phyloP scores from a whole-genome alignment of 2,113 vertebrate species.

The Zeus faber region DNA sequence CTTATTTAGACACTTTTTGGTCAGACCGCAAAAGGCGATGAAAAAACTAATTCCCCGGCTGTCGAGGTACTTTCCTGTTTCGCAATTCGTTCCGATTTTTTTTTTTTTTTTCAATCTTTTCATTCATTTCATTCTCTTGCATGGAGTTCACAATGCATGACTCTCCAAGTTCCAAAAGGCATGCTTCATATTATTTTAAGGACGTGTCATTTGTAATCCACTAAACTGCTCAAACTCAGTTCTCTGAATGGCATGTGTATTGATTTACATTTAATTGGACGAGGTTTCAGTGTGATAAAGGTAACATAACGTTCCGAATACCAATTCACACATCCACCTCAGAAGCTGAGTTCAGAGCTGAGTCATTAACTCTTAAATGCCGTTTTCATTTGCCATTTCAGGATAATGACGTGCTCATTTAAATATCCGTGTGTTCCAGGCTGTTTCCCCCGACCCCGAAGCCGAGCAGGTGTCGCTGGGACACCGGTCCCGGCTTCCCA shows the following conservation, averaged over 20 bases:
- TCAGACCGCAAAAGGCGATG: not conserved
- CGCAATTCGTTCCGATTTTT: not conserved
- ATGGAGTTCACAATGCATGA: slow-evolving; percentile 14
- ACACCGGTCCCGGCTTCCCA: slow-evolving; percentile 90
- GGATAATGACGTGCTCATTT: slow-evolving; percentile 47
- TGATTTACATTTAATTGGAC: too few species aligned
- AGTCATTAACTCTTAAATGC: slow-evolving; percentile 4
- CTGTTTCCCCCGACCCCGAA: slow-evolving; percentile 83
- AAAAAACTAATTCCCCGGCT: not conserved
- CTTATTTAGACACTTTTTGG: not conserved
- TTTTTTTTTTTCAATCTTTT: not conserved
- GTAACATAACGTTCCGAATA: too few species aligned
- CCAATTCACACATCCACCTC: slow-evolving; percentile 17
- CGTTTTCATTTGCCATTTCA: slow-evolving; percentile 20
- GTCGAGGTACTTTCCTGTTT: not conserved
- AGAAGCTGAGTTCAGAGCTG: slow-evolving; percentile 30
- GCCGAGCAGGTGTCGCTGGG: slow-evolving; percentile 87
- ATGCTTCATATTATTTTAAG: slow-evolving; percentile 30
- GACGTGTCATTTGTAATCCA: slow-evolving; percentile 7
- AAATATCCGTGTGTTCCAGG: slow-evolving; percentile 81
- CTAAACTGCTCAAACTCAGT: slow-evolving; percentile 33
- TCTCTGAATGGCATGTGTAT: slow-evolving; percentile 30
- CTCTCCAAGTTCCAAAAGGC: slow-evolving; percentile 24
- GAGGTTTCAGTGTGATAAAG: too few species aligned
- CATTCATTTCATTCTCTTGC: slow-evolving; percentile 28